These are phyloP conservation scores for Cynopterus sphinx DNA, from an alignment of 2,797 vertebrate species.

Conservation along the genomic window DNA sequence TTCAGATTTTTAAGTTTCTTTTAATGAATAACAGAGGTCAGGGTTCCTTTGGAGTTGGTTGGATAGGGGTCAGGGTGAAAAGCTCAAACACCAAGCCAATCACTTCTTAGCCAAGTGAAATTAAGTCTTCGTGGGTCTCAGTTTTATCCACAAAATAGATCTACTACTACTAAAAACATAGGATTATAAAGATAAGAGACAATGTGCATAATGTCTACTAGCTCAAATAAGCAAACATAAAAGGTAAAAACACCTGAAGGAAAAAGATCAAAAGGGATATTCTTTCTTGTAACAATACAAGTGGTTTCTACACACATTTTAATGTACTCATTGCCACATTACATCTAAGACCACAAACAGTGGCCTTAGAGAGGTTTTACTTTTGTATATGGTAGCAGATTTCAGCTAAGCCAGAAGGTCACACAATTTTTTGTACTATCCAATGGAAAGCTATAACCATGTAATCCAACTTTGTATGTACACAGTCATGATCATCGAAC, in stretches of 20 bases:
- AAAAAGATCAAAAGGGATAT: neutral
- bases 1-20: neutral
- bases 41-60: neutral
- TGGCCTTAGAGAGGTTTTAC: neutral
- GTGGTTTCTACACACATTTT: neutral
- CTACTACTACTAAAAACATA: neutral
- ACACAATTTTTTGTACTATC: neutral
- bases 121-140: neutral
- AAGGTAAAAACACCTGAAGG: neutral
- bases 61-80: neutral
- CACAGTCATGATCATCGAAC: neutral
- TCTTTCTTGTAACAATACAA: neutral
- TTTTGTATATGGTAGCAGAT: neutral
- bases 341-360: neutral
- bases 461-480: neutral
- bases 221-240: neutral
- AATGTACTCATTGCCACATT: neutral
- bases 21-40: neutral
- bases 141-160: constrained; percentile 21
- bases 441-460: neutral
- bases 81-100: neutral
- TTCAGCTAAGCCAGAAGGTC: neutral
- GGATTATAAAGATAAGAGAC: neutral
- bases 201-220: neutral
- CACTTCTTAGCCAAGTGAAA: neutral